Evolutionary conservation across 2,113 vertebrate species (phyloP), one percentile per base, ranked within the genome.

Genomic region (Chaetodon trifascialis): DNA sequence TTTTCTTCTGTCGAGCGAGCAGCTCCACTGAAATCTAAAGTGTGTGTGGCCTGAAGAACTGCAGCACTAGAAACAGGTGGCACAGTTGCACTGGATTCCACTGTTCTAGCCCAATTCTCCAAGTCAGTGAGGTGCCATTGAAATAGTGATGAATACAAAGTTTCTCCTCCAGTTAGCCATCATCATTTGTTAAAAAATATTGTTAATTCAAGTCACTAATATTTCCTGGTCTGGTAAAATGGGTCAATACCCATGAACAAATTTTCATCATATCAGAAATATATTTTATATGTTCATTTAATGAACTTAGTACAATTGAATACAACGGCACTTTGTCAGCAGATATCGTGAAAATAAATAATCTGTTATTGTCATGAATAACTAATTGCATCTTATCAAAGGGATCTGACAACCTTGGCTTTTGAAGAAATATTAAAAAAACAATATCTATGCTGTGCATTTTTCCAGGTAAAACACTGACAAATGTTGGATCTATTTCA

Each of bases 41-140:
- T 55, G 15, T 66, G 73, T 73, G 73, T 80, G 78, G 42, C 30
- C 42, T 51, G 60, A 59, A 42, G n/a, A 51, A 19, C 59, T 15
- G 19, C 51, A 42, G 49, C 34, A 8, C 63, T 9, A 52, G 40
- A 76, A 83, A 58, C 86, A 80, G 73, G 70, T 86, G 85, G 80
- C 78, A 85, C 51, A 73, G 64, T 52, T 72, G 58, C 36, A 71
- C 8, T 30, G 51, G 19, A 67, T 17, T 68, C n/a, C 8, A 46
- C 69, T 34, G 16, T 34, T 70, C 2, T 30, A 44, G 16, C n/a
- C 15, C 47, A 42, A 11, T 38, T 60, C 6, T 15, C 30, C 56
- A 25, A 60, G 42, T 59, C 38, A 56, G 38, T 21, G 36, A 73
- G 10, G 44, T 42, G 21, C 14, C 34, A 64, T 46, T 38, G 25